Conservation (phyloP, 2,797 vertebrate genomes). For the Cyprinella venusta region DNA sequence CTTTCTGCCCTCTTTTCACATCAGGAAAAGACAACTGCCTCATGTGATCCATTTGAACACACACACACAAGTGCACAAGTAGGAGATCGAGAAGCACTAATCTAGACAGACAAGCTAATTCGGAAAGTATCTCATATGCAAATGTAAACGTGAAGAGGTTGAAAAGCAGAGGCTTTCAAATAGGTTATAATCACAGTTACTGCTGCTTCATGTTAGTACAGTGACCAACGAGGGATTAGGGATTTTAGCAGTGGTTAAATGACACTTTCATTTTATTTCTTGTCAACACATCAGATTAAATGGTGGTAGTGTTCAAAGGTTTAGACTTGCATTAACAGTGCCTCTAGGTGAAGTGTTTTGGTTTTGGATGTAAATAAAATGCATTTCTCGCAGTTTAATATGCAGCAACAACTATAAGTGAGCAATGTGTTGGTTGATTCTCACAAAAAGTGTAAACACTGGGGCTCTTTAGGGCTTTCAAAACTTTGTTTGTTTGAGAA, state of each 20-base stretch:
- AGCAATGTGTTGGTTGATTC: background rate
- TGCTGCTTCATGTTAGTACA: constrained; percentile 37
- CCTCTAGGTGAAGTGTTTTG: constrained; percentile 20
- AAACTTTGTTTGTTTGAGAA: constrained; percentile 4
- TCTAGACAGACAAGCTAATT: constrained; percentile 50
- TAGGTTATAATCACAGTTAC: constrained; percentile 25
- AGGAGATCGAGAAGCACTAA: constrained; percentile 43
- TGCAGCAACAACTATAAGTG: background rate
- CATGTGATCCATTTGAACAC: constrained; percentile 12
- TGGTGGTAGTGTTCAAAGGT: constrained; percentile 26
- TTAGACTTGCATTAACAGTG: constrained; percentile 35
- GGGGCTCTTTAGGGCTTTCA: background rate
- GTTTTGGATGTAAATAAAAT: background rate
- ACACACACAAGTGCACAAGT: constrained; percentile 13
- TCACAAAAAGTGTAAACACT: background rate
- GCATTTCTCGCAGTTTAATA: background rate
- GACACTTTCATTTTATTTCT: constrained; percentile 49
- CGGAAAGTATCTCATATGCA: constrained; percentile 31
- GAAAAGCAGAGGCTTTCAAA: constrained; percentile 28
- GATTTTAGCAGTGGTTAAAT: constrained; percentile 35
- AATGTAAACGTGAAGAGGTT: constrained; percentile 44
- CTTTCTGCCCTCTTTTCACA: constrained; percentile 20
- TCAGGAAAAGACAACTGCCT: constrained; percentile 22
- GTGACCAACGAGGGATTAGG: constrained; percentile 8
- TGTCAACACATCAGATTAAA: constrained; percentile 30